Conservation (phyloP, 64 coral and sea anemone species). For the Montipora efflorescens region DNA sequence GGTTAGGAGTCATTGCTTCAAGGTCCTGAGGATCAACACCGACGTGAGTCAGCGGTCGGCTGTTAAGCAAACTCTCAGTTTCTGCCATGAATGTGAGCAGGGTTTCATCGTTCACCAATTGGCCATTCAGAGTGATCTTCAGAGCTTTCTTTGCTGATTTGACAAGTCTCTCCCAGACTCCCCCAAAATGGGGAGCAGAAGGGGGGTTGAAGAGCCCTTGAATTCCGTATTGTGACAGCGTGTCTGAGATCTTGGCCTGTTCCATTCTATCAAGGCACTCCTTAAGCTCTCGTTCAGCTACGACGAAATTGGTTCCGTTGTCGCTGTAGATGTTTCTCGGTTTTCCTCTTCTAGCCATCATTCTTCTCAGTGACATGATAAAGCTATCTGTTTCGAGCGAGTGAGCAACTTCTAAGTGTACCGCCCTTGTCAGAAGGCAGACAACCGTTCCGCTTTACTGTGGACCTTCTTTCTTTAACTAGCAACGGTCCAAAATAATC, state of each 20-base stretch:
- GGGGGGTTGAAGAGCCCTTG: constrained; percentile 61
- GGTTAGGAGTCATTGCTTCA: constrained; percentile 70
- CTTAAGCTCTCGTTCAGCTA: constrained; percentile 44
- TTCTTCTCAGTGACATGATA: constrained; percentile 43
- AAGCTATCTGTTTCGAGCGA: constrained; percentile 53
- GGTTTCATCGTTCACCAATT: constrained; percentile 62
- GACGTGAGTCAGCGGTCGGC: constrained; percentile 60
- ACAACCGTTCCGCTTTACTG: too few relatives aligned
- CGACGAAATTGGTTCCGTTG: constrained; percentile 66
- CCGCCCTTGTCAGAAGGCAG: too few relatives aligned
- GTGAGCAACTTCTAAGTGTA: neutral
- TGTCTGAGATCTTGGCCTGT: constrained; percentile 27
- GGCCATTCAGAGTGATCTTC: constrained; percentile 50
- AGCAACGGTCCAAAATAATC: too few relatives aligned
- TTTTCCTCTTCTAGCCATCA: constrained; percentile 55
- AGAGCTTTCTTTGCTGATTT: constrained; percentile 60
- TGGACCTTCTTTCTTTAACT: too few relatives aligned
- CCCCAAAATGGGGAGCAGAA: constrained; percentile 48
- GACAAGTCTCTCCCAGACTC: constrained; percentile 49
- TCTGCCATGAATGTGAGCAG: constrained; percentile 61
- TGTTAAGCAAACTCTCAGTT: constrained; percentile 55
- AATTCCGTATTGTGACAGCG: constrained; percentile 20
- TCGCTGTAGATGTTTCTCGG: constrained; percentile 52
- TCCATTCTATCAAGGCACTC: constrained; percentile 5
- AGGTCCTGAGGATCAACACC: constrained; percentile 55